These are phyloP conservation scores for Diachasmimorpha longicaudata DNA, from an alignment of 1,140 invertebrate genomes.

Conservation along the genomic window DNA sequence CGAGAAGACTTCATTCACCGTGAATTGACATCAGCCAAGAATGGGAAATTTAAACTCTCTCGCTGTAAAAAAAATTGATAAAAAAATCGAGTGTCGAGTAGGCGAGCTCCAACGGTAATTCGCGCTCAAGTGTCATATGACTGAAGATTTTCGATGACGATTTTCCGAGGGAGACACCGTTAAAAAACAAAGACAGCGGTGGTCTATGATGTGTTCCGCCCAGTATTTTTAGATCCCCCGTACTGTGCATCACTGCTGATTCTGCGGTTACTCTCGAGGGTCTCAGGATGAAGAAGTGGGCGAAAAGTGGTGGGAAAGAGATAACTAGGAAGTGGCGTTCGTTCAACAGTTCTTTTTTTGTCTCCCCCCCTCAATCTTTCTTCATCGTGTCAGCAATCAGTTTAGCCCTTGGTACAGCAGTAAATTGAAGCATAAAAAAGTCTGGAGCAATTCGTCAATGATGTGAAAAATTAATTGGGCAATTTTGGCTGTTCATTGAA, in stretches of 20 bases:
- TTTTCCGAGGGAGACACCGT: background rate
- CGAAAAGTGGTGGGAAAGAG: background rate
- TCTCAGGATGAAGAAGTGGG: background rate
- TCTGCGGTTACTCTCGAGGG: background rate
- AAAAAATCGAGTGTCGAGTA: background rate
- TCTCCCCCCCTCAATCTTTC: background rate
- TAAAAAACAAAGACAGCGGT: background rate
- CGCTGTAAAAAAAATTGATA: background rate
- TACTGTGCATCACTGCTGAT: background rate
- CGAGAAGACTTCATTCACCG: background rate
- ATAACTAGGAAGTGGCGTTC: background rate
- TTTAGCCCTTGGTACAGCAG: background rate
- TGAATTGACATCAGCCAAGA: background rate
- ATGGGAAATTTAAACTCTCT: background rate
- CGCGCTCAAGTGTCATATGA: background rate
- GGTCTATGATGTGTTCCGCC: background rate
- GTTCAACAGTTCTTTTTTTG: background rate
- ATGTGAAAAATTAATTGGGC: background rate
- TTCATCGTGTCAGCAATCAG: background rate
- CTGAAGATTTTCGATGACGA: background rate
- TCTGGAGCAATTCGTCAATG: background rate
- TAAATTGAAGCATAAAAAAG: background rate
- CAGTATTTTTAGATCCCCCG: constrained; percentile 7
- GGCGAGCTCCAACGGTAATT: no score
- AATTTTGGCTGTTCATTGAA: no score